Evolutionary conservation across 2,113 vertebrate genomes (phyloP), one percentile per base, ranked within the genome.

Genomic region (Scopus umbretta): DNA sequence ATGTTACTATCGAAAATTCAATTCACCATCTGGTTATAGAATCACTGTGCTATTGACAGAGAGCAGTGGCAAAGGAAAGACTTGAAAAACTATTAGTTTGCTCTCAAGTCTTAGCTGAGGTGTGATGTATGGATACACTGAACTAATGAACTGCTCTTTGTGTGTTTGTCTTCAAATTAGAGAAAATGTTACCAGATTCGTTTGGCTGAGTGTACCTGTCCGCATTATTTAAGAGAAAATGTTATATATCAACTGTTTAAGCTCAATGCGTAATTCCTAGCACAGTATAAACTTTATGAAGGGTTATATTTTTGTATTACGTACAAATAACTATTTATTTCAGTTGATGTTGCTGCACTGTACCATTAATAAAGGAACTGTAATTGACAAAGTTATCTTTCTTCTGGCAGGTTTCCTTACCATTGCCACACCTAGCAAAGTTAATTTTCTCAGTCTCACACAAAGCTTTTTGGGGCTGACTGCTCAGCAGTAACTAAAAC

Each of bases 281-380:
- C 23, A 65, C 27, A 65, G 22, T 59, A 29, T 55, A 65, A 91
- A 91, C n/a, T 78, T 91, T 73, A 78, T 81, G 74, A 80, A 93
- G 70, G 76, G 16, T 92, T 97, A 85, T 97, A 94, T 96, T 97
- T 97, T 97, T 97, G 55, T 97, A 96, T 92, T 94, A 38, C 29
- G 10, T 90, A 61, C 21, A 75, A 80, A 68, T 67, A 85, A 55
- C 13, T 95, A 72, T 96, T 52, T 90, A 76, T 91, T 89, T 94
- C 73, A n/a, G 10, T 92, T 89, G 32, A 86, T 91, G 80, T 80
- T 87, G 42, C 74, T 94, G 70, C 80, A 73, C 45, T 92, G 52
- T 87, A 76, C 36, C 26, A 13, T 91, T 87, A 96, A 82, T 95
- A 96, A 97, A 97, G 34, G 61, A 96, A 66, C 13, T 59, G 23